Percentiles rank a stretch among this genome's conserved stretches.
Evolutionary conservation across 2,113 vertebrate species (phyloP).

Genomic region (Lepus timidus): DNA sequence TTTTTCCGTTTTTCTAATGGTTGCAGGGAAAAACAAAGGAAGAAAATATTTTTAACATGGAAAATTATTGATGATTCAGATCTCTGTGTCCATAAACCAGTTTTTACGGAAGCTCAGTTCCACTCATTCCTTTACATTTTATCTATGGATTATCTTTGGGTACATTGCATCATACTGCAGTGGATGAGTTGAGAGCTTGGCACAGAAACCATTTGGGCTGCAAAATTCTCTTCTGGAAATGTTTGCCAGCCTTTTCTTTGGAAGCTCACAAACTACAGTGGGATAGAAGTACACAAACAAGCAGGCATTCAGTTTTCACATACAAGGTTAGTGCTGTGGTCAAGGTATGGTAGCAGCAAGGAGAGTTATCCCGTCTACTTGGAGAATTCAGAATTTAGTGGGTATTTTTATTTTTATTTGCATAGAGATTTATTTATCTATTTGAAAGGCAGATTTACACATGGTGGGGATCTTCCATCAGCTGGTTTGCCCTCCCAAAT

Average conservation of each 20-base stretch:
- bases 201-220: background rate
- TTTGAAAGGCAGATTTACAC: too few relatives aligned
- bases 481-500: too few relatives aligned
- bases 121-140: background rate
- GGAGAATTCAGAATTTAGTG: slow-evolving; percentile 29
- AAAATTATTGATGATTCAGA: slow-evolving; percentile 37
- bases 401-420: background rate
- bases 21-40: background rate
- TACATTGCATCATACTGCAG: background rate
- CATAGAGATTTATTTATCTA: too few relatives aligned
- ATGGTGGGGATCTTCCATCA: too few relatives aligned
- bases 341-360: background rate
- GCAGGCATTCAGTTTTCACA: background rate
- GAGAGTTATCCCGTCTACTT: background rate
- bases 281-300: too few relatives aligned
- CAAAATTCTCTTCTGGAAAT: background rate
- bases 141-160: background rate
- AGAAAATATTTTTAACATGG: background rate
- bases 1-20: slow-evolving; percentile 21
- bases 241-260: background rate
- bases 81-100: slow-evolving; percentile 15
- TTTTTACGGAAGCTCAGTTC: background rate
- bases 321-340: background rate
- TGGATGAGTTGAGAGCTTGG: background rate
- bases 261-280: background rate